Evolutionary conservation across 2,888 invertebrate genomes (phyloP).

Genomic region (Cheilosia urbana): DNA sequence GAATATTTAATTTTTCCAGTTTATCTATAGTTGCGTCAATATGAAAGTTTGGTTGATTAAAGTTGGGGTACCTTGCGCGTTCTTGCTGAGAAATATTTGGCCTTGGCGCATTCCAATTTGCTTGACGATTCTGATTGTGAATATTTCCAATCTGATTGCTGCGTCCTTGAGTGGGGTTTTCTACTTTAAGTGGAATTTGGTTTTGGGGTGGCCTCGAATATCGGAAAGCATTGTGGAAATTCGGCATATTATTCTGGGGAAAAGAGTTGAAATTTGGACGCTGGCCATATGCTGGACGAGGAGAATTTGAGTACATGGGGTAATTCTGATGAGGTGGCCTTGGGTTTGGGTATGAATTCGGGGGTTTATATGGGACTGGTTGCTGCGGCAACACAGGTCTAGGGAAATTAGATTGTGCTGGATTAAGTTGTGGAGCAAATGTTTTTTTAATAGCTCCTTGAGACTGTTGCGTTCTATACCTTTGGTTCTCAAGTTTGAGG

Average conservation of each 20-base stretch:
- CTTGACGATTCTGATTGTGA: conserved; percentile 3
- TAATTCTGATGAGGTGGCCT: conserved; percentile 2
- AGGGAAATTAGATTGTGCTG: not conserved
- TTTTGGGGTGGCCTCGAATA: not conserved
- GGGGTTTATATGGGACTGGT: not conserved
- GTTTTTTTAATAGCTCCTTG: not conserved
- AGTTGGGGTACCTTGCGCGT: too few species aligned
- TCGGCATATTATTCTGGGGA: not conserved
- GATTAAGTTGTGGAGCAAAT: conserved; percentile 5
- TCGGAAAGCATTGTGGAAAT: not conserved
- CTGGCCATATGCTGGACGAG: not conserved
- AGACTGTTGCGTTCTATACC: not conserved
- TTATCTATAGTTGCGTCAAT: not conserved
- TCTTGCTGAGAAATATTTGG: too few species aligned
- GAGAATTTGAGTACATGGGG: conserved; percentile 5
- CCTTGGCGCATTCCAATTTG: not conserved
- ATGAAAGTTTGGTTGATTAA: too few species aligned
- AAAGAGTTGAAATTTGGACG: not conserved
- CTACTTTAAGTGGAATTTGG: not conserved
- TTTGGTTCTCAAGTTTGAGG: not conserved
- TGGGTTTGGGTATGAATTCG: conserved; percentile 1
- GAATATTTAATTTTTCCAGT: not conserved
- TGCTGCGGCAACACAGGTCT: not conserved
- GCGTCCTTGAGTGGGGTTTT: conserved; percentile 9
- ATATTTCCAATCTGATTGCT: conserved; percentile 16